Evolutionary conservation across 2,888 invertebrate genomes (phyloP).

Genomic region (Tipula unca): DNA sequence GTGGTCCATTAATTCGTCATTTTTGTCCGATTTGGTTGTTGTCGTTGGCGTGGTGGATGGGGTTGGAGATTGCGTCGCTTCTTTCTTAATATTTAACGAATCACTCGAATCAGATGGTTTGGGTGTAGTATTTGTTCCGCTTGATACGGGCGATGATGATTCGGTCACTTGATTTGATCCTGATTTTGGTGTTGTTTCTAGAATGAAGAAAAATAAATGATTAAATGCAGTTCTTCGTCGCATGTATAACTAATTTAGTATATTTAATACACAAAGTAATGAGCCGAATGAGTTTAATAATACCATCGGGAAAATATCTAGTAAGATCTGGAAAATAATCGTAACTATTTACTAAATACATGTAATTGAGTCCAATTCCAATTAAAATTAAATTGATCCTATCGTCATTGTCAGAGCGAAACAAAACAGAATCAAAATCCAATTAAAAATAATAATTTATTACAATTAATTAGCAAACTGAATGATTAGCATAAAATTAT

Average conservation of each 20-base stretch:
- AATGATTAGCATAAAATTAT: background rate
- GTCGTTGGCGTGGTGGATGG: constrained; percentile 50
- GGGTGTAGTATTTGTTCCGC: background rate
- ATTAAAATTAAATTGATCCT: background rate
- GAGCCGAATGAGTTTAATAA: too few species aligned
- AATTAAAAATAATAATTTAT: background rate
- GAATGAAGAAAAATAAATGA: background rate
- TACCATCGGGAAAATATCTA: too few species aligned
- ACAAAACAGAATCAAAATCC: background rate
- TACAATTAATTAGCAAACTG: background rate
- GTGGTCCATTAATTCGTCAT: background rate
- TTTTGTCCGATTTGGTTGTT: constrained; percentile 44
- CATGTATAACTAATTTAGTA: too few species aligned
- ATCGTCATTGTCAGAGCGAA: background rate
- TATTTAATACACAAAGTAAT: too few species aligned
- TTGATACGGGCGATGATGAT: background rate
- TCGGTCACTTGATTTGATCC: background rate
- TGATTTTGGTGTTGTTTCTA: background rate
- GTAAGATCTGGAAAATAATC: too few species aligned
- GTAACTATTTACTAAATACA: too few species aligned
- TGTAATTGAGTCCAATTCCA: too few species aligned
- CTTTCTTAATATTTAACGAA: background rate
- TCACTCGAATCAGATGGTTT: background rate
- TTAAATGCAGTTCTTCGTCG: background rate
- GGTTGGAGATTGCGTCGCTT: constrained; percentile 43